A percentile compares a stretch with the other conserved stretches of the same genome.
Evolutionary conservation across 53 echinoderm and acorn worm genomes (phyloP).

Genomic region (Hippasteria phrygiana): DNA sequence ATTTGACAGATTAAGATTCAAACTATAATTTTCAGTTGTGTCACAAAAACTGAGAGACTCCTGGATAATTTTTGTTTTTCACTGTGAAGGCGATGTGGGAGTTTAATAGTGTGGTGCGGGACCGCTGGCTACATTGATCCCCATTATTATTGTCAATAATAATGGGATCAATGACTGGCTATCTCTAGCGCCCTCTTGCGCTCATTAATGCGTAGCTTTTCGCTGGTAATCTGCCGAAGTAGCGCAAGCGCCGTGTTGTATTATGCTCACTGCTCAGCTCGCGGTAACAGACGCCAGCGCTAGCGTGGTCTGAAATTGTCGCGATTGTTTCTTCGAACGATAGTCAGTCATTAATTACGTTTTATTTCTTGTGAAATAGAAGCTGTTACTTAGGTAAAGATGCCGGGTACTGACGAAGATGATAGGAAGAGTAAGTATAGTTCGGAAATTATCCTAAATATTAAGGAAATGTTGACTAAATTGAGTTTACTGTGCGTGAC

Average conservation of each 20-base stretch:
- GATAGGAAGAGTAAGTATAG: constrained; percentile 52
- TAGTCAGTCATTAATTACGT: background rate
- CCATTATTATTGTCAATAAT: too few species aligned
- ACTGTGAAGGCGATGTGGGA: too few species aligned
- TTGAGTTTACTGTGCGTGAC: too few species aligned
- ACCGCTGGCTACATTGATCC: too few species aligned
- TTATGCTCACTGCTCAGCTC: background rate
- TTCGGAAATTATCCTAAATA: background rate
- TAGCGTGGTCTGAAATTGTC: background rate
- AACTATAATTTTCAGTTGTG: too few species aligned
- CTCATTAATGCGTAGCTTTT: background rate
- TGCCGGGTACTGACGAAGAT: constrained; percentile 56
- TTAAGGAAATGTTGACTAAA: too few species aligned
- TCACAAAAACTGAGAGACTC: too few species aligned
- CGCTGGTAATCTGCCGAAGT: constrained; percentile 11
- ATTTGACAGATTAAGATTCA: too few species aligned
- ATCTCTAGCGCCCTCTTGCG: constrained; percentile 17
- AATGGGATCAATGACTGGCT: too few species aligned
- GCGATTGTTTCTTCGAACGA: too few species aligned
- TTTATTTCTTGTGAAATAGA: constrained; percentile 1
- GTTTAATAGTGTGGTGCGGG: too few species aligned
- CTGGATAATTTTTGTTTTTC: too few species aligned
- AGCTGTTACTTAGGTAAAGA: background rate
- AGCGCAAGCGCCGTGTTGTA: background rate
- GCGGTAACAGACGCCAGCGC: background rate